Percentiles rank a stretch among this genome's conserved stretches.
These are phyloP conservation scores for Elysia chlorotica DNA, from an alignment of 1,140 invertebrate species.

Conservation along the genomic window DNA sequence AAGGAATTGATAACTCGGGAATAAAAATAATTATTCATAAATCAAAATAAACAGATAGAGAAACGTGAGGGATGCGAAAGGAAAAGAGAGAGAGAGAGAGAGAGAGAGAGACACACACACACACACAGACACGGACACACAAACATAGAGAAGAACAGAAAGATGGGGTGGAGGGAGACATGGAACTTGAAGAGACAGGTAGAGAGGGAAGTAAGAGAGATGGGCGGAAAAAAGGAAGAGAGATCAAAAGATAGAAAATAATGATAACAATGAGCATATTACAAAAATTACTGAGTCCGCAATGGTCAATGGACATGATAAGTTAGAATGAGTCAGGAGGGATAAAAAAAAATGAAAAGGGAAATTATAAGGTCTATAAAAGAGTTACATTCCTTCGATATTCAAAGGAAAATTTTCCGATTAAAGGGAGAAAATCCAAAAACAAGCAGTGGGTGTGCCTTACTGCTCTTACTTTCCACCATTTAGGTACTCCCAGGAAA, in stretches of 20 bases:
- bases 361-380: conserved; percentile 87
- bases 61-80: too few relatives aligned
- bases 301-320: background rate
- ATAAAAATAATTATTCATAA: too few relatives aligned
- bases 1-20: too few relatives aligned
- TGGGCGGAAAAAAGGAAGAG: background rate
- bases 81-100: conserved; percentile 20
- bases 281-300: background rate
- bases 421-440: too few relatives aligned
- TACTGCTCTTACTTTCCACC: too few relatives aligned
- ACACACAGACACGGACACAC: conserved; percentile 7
- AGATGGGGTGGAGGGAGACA: background rate
- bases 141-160: background rate
- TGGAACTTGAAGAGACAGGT: background rate
- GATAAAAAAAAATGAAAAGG: conserved; percentile 73
- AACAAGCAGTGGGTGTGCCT: too few relatives aligned
- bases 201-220: background rate
- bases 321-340: too few relatives aligned
- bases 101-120: conserved; percentile 11
- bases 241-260: background rate
- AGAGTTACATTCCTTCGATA: conserved; percentile 83
- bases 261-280: background rate
- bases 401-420: background rate
- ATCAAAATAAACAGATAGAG: too few relatives aligned
- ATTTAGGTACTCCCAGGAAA: too few relatives aligned